These are phyloP conservation scores for Adelosebastes latens DNA, from an alignment of 2,797 vertebrate species.

Conservation along the genomic window DNA sequence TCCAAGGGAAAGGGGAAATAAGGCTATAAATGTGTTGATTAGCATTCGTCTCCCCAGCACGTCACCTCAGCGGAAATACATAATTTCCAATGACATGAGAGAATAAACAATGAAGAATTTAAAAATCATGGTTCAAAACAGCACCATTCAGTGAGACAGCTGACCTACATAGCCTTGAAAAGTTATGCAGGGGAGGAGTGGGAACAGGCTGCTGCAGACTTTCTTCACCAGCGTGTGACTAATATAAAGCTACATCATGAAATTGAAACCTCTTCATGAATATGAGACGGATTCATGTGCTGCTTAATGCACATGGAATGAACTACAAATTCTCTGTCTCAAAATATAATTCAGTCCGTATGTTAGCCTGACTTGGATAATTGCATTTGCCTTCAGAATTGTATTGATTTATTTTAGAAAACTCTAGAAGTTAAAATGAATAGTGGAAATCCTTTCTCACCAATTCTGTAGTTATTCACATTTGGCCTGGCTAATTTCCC, in stretches of 20 bases:
- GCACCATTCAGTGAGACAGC: conserved; percentile 48
- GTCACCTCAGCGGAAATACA: conserved; percentile 10
- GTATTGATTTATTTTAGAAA: neutral
- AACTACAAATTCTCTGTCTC: neutral
- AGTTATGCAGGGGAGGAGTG: conserved; percentile 42
- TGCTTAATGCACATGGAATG: conserved; percentile 20
- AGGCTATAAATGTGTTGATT: conserved; percentile 20
- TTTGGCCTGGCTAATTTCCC: neutral
- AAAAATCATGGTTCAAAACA: conserved; percentile 34
- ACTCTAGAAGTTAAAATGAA: neutral
- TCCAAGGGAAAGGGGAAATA: conserved; percentile 9
- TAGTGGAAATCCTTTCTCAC: neutral
- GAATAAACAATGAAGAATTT: conserved; percentile 52
- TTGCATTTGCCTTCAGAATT: neutral
- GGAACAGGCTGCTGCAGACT: conserved; percentile 47
- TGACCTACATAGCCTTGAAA: conserved; percentile 68
- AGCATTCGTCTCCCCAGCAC: conserved; percentile 20
- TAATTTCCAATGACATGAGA: conserved; percentile 36
- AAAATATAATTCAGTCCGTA: neutral
- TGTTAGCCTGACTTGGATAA: neutral
- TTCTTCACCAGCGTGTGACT: conserved; percentile 44
- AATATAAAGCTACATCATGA: conserved; percentile 55
- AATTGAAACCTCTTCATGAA: conserved; percentile 38
- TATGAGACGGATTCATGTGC: conserved; percentile 19
- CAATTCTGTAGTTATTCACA: neutral